Percentiles rank a stretch among this genome's conserved stretches.
These are phyloP conservation scores for Bombylius major DNA, from an alignment of 2,888 invertebrate species.

Conservation along the genomic window DNA sequence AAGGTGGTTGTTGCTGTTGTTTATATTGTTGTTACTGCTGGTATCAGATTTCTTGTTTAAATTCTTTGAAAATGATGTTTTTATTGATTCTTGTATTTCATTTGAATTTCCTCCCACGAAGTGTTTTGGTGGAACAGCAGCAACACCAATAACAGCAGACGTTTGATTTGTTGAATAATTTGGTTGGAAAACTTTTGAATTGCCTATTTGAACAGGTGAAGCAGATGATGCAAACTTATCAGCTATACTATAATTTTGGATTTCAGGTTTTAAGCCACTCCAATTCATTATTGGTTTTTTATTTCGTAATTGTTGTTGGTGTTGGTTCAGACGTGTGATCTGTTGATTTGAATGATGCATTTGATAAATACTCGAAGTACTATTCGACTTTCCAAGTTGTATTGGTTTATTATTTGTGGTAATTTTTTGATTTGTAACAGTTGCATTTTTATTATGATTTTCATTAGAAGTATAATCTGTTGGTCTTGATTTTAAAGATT, in stretches of 20 bases:
- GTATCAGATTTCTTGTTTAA: not conserved
- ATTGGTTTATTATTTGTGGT: slow-evolving; percentile 13
- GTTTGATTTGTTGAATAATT: not conserved
- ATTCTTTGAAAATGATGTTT: not conserved
- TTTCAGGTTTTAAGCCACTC: not conserved
- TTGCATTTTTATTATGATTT: not conserved
- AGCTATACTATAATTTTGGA: not conserved
- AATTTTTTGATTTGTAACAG: slow-evolving; percentile 5
- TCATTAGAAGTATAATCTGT: not conserved
- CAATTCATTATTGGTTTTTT: slow-evolving; percentile 1
- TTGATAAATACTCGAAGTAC: slow-evolving; percentile 32
- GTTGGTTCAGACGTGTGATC: not conserved
- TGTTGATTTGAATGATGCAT: slow-evolving; percentile 9
- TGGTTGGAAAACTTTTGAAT: not conserved
- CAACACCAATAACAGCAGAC: no score
- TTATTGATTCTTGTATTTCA: not conserved
- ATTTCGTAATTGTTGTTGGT: slow-evolving; percentile 1
- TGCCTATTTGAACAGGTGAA: not conserved
- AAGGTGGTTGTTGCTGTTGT: not conserved
- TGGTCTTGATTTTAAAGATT: not conserved
- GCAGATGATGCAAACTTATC: not conserved
- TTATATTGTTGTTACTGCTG: not conserved
- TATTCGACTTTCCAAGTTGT: slow-evolving; percentile 32
- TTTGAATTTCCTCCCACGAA: not conserved
- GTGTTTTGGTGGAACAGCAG: no score